phyloP scores from a whole-genome alignment of 2,797 vertebrate species.

The Sebastes oblongus region DNA sequence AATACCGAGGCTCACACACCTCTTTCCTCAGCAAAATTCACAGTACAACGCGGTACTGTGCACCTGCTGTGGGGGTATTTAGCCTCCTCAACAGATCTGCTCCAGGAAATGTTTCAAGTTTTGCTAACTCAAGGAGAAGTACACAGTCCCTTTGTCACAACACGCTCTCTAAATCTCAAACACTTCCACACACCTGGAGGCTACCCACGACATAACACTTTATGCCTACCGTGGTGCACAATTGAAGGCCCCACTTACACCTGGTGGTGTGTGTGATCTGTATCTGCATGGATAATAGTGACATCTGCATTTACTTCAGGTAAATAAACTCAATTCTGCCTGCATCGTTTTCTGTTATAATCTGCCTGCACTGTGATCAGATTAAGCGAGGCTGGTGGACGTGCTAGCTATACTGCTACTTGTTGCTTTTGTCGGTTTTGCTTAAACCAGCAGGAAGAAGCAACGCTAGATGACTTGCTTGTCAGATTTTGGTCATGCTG shows the following conservation, averaged over 20 bases:
- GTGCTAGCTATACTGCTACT: neutral
- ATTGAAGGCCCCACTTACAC: neutral
- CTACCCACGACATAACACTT: neutral
- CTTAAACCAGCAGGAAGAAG: neutral
- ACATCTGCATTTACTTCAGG: neutral
- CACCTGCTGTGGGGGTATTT: conserved; percentile 49
- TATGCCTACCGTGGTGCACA: neutral
- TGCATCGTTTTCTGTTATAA: neutral
- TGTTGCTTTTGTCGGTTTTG: neutral
- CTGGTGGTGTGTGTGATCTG: neutral
- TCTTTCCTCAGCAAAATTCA: conserved; percentile 26
- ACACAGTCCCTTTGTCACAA: neutral
- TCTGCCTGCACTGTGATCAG: neutral
- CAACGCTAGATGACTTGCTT: neutral
- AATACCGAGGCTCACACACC: conserved; percentile 39
- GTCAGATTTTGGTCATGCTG: neutral
- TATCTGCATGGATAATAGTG: neutral
- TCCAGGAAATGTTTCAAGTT: conserved; percentile 9
- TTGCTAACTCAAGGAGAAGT: conserved; percentile 5
- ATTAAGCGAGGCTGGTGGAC: neutral
- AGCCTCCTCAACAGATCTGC: conserved; percentile 33
- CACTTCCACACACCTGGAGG: conserved; percentile 15
- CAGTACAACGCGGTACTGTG: neutral
- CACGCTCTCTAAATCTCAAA: neutral
- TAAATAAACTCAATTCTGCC: neutral